phyloP scores from a whole-genome alignment of 2,888 invertebrate genomes.

The Meghimatium bilineatum region DNA sequence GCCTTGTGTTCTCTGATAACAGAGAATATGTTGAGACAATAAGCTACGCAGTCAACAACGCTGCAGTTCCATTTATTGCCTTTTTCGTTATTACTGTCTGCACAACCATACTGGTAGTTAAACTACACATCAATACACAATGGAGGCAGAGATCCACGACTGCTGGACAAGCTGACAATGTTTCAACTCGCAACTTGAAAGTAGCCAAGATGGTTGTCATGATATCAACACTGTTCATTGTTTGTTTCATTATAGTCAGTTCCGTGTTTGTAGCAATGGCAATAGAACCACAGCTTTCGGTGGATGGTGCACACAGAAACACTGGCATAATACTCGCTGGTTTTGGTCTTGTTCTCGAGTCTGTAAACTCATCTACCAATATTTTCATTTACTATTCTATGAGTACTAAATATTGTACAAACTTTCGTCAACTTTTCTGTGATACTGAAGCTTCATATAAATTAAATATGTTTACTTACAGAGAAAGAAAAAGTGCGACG shows the following conservation, averaged over 20 bases:
- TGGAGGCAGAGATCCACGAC: neutral
- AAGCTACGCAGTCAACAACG: neutral
- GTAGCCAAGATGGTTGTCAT: neutral
- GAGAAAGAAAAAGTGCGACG: too few relatives aligned
- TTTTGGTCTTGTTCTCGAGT: neutral
- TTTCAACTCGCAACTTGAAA: neutral
- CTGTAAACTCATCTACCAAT: neutral
- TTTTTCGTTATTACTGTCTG: neutral
- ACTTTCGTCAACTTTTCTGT: neutral
- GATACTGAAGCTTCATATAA: too few relatives aligned
- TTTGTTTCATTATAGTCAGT: neutral
- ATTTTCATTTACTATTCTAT: neutral
- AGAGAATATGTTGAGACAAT: neutral
- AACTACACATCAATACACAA: neutral
- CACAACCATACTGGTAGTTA: neutral
- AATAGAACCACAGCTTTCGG: neutral
- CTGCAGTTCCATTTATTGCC: neutral
- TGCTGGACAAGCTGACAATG: neutral
- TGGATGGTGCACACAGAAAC: neutral
- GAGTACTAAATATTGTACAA: neutral
- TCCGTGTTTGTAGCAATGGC: neutral
- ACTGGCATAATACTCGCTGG: neutral
- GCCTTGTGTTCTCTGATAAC: neutral
- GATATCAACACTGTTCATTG: neutral
- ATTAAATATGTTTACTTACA: too few relatives aligned